Evolutionary conservation across 2,888 invertebrate species (phyloP), one percentile per base, ranked within the genome.

Genomic region (Chydorus sphaericus): DNA sequence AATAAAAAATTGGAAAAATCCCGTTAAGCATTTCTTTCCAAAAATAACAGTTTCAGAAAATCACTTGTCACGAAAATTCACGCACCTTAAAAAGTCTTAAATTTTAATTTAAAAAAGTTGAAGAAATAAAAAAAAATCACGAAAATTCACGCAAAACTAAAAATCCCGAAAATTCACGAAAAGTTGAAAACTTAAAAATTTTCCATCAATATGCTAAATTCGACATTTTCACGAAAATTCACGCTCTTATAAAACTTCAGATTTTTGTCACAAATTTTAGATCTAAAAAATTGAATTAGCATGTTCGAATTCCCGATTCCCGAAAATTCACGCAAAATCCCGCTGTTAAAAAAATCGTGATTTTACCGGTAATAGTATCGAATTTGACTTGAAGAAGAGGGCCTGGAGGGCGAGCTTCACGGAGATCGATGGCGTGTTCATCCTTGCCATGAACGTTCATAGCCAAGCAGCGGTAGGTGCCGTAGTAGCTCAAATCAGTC

Each of bases 391-490:
- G 76, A 11, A 75, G 69, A 10, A 90, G 75, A 16, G 74, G 70
- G 4, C 76, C 76, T 0, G 91, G 92, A 1, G 77, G 76, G 49
- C 75, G 76, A 1, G 87, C 91, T 69, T 86, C 80, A 62, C 79
- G 77, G 59, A 91, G 71, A 58, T 81, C 78, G 64, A 88, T 81
- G n/a, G 72, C 71, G 59, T 80, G 78, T 59, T 78, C 78, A 3
- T 76, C 77, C 52, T 74, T 75, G 4, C 91, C 92, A 49, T 83
- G 77, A 20, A 73, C 72, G 66, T 92, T 92, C 2, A 77, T 79
- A 0, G 91, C 91, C 49, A 83, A 74, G 66, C 91, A 92, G 67
- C 81, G 84, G 70, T 89, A 92, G 23, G 74, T 72, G 0, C 83
- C 82, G 63, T 83, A 91, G 57, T 81, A 79, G 36, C 75, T 71